phyloP scores from a whole-genome alignment of 2,113 vertebrate genomes.

The Pangasianodon hypophthalmus region DNA sequence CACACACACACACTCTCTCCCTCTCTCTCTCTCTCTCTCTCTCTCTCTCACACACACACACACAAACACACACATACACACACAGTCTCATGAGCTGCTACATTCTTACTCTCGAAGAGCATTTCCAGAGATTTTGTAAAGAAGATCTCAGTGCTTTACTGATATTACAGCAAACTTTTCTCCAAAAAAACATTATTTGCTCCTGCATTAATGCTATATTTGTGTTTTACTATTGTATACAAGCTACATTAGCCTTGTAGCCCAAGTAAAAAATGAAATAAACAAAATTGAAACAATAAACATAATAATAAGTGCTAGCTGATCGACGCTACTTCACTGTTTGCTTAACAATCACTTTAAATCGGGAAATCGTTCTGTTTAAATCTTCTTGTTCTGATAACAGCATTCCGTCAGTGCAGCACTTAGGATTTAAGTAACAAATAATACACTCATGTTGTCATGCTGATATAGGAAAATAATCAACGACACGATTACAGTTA shows the following conservation, averaged over 20 bases:
- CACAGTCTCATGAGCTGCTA: not conserved
- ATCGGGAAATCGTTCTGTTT: not conserved
- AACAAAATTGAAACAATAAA: not conserved
- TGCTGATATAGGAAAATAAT: too few relatives aligned
- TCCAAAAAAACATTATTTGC: not conserved
- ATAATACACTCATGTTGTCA: too few relatives aligned
- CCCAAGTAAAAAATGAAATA: not conserved
- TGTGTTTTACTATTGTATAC: not conserved
- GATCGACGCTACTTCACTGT: too few relatives aligned
- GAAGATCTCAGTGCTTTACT: not conserved
- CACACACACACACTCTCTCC: not conserved
- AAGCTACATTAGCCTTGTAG: not conserved
- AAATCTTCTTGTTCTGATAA: not conserved
- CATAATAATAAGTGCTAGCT: not conserved
- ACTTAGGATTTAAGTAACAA: too few relatives aligned
- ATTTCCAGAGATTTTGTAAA: not conserved
- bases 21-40: not conserved
- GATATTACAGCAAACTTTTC: not conserved
- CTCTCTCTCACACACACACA: conserved; percentile 13
- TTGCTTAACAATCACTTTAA: not conserved
- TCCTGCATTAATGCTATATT: not conserved
- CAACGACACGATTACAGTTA: too few relatives aligned
- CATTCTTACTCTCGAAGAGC: not conserved
- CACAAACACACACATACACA: not conserved
- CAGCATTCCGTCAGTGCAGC: too few relatives aligned